Percentiles rank a stretch among this genome's conserved stretches.
These are phyloP conservation scores for Bombus polaris DNA, from an alignment of 1,140 invertebrate genomes.

Conservation along the genomic window DNA sequence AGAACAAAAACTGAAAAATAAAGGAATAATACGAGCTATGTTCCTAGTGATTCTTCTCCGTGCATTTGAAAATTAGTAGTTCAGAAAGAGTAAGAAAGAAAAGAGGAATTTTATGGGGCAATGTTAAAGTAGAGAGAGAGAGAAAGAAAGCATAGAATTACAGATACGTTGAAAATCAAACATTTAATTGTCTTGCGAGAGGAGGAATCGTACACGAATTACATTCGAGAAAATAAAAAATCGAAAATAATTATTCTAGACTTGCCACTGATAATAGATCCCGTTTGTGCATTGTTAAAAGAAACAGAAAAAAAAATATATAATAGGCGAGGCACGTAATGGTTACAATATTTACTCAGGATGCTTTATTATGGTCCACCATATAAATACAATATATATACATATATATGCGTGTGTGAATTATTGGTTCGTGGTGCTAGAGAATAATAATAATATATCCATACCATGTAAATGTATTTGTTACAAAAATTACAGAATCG, in stretches of 20 bases:
- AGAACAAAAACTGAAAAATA: neutral
- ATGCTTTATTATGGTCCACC: conserved; percentile 82
- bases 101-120: conserved; percentile 47
- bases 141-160: conserved; percentile 56
- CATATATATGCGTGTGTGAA: conserved; percentile 72
- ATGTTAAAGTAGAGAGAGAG: conserved; percentile 51
- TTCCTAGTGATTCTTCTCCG: conserved; percentile 73
- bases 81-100: conserved; percentile 40
- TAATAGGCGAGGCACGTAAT: conserved; percentile 77
- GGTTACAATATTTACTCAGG: conserved; percentile 83
- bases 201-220: conserved; percentile 57
- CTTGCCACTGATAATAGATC: conserved; percentile 63
- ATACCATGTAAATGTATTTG: conserved; percentile 74
- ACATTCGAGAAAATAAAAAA: conserved; percentile 48
- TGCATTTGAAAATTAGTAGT: conserved; percentile 72
- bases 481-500: conserved; percentile 71
- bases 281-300: conserved; percentile 77
- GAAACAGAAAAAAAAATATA: conserved; percentile 19
- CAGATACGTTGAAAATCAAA: conserved; percentile 75
- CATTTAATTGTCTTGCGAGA: conserved; percentile 65
- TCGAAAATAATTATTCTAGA: conserved; percentile 68
- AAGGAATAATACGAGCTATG: conserved; percentile 65
- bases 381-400: conserved; percentile 64
- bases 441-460: conserved; percentile 70
- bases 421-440: conserved; percentile 80